These are phyloP conservation scores for Acanthochromis polyacanthus DNA, from an alignment of 2,113 vertebrate species.

Conservation along the genomic window DNA sequence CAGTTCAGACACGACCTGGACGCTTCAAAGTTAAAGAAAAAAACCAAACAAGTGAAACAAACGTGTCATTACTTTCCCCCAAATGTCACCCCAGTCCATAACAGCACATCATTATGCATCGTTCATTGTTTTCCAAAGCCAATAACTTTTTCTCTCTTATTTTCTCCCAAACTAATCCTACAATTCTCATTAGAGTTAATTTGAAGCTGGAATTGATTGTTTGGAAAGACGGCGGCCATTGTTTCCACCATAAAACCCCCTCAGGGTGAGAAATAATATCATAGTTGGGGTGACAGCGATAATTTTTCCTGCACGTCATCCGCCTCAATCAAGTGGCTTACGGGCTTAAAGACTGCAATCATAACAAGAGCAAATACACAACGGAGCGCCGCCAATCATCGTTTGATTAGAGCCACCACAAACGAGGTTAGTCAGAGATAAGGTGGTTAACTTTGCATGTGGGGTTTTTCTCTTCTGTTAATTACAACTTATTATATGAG, in stretches of 20 bases:
- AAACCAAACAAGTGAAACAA: neutral
- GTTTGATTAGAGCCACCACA: constrained; percentile 36
- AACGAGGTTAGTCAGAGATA: constrained; percentile 18
- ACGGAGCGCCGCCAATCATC: constrained; percentile 24
- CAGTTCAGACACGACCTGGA: no score
- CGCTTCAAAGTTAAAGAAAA: neutral
- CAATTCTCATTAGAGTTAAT: constrained; percentile 24
- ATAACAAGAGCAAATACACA: constrained; percentile 20
- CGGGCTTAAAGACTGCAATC: constrained; percentile 37
- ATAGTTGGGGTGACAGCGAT: constrained; percentile 11
- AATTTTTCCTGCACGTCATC: constrained; percentile 24
- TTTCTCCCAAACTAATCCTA: constrained; percentile 2
- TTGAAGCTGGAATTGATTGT: constrained; percentile 35
- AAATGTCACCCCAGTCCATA: neutral
- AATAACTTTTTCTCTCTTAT: neutral
- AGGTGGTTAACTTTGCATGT: neutral
- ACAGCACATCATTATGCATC: constrained; percentile 6
- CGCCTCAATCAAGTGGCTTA: constrained; percentile 23
- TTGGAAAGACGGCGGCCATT: constrained; percentile 1
- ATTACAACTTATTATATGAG: neutral
- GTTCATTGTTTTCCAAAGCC: neutral
- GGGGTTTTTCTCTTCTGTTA: neutral
- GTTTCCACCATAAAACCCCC: neutral
- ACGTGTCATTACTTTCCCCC: neutral
- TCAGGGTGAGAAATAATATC: constrained; percentile 29